Percentiles rank a stretch among this genome's conserved stretches.
Evolutionary conservation across 2,113 vertebrate genomes (phyloP).

Genomic region (Myotis yumanensis): DNA sequence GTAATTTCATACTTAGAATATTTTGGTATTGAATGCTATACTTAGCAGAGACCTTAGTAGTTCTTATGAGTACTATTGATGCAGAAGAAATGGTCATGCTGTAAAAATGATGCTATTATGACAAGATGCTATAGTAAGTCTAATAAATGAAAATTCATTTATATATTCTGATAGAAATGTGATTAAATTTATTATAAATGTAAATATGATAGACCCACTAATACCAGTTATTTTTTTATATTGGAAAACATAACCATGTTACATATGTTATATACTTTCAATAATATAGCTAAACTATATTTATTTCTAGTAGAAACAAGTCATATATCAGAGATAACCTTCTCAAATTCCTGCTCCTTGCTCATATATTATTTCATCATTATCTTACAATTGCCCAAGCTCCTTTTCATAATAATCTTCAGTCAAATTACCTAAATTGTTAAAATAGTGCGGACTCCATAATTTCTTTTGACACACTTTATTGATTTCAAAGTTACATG

Average conservation of each 20-base stretch:
- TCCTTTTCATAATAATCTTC: conserved; percentile 6
- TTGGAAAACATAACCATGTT: background rate
- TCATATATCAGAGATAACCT: background rate
- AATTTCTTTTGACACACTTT: conserved; percentile 70
- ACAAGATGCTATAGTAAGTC: background rate
- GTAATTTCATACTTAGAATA: background rate
- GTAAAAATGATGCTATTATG: background rate
- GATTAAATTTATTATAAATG: background rate
- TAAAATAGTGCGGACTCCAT: conserved; percentile 45
- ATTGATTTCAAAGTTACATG: conserved; percentile 76
- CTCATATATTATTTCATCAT: background rate
- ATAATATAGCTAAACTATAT: background rate
- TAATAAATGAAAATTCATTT: background rate
- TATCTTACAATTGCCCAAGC: background rate
- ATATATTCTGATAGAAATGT: background rate
- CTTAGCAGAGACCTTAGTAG: background rate
- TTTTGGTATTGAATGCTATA: background rate
- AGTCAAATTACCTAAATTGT: conserved; percentile 49
- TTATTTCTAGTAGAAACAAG: background rate
- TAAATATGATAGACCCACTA: background rate
- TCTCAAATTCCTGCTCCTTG: background rate
- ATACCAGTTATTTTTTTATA: background rate
- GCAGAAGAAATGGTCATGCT: background rate
- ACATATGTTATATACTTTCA: background rate
- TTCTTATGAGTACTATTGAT: background rate